Percentiles rank a stretch among this genome's conserved stretches.
These are phyloP conservation scores for Lasioglossum zephyrum DNA, from an alignment of 2,888 invertebrate species.

Conservation along the genomic window DNA sequence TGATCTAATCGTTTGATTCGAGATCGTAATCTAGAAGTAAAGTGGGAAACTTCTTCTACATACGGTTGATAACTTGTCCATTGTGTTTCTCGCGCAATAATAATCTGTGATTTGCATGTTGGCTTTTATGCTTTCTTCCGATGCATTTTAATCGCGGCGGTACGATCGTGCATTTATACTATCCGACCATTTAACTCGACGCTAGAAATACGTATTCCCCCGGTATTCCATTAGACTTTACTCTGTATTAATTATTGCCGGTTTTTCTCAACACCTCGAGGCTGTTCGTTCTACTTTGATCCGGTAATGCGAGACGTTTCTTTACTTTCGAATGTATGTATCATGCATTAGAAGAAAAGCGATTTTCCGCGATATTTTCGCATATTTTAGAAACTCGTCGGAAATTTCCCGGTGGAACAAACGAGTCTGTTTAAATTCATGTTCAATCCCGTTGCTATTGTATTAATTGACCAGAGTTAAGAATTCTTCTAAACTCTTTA, in stretches of 20 bases:
- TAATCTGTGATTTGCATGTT: neutral
- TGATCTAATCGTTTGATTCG: neutral
- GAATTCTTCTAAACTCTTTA: neutral
- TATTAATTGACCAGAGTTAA: neutral
- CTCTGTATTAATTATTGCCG: neutral
- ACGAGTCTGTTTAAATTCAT: neutral
- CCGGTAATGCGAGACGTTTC: neutral
- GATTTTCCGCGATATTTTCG: neutral
- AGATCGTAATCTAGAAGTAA: neutral
- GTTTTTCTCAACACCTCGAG: neutral
- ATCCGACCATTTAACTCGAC: neutral
- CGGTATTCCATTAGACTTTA: neutral
- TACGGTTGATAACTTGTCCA: neutral
- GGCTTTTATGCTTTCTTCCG: neutral
- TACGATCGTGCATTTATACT: neutral
- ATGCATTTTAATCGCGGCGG: neutral
- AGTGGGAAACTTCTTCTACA: neutral
- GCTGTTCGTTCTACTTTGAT: slow-evolving; percentile 4
- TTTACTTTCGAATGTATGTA: neutral
- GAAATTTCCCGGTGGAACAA: neutral
- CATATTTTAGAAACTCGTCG: neutral
- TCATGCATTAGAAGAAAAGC: neutral
- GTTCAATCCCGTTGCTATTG: neutral
- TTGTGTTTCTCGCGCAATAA: neutral
- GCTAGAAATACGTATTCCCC: neutral